Base-by-base conservation (phyloP, 2,797 vertebrate genomes). In the Dryobates pubescens region DNA sequence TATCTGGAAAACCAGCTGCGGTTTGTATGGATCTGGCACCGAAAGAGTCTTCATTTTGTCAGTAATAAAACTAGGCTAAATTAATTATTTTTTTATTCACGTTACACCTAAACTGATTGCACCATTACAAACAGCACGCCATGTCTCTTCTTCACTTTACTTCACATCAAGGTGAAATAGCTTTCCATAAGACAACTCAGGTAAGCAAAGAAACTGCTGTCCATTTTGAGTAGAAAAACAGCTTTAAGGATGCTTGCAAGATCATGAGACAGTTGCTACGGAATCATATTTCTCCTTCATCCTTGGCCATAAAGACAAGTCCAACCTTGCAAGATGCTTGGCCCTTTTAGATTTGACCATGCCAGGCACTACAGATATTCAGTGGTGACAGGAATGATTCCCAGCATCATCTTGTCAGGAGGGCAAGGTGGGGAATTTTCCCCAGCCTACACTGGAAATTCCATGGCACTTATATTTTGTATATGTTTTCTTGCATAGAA, bases 331-430 rank as follows among this genome's bases (percentile, higher is more conserved):
- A 74, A 49, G 62, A 43, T 8, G 6, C 27, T 23, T 47, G 67
- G 14, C 6, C 23, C 36, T 64, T 58, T 70, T 27, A 65, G 36
- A 47, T 75, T 63, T 45, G 73, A 22, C n/a, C 54, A 22, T 0
- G 0, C 34, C 65, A 72, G 62, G 7, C 0, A 0, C 38, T 78
- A 36, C n/a, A 72, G 17, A 47, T 18, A 6, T 29, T 41, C 3
- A 12, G 56, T 10, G 59, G 32, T 36, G 49, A 47, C n/a, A 78
- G 53, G 22, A 81, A 23, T 5, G 13, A 47, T 18, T 57, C 34
- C 47, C 76, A 83, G 49, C 36, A 49, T 16, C 36, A 41, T 23
- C 6, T 11, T 36, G 13, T 9, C 49, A 57, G 54, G 20, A 76
- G 16, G 6, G 6, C 0, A 2, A 41, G 11, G 34, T 10, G 34